Conservation (phyloP, 1,140 invertebrate species). For the Forficula auricularia region DNA sequence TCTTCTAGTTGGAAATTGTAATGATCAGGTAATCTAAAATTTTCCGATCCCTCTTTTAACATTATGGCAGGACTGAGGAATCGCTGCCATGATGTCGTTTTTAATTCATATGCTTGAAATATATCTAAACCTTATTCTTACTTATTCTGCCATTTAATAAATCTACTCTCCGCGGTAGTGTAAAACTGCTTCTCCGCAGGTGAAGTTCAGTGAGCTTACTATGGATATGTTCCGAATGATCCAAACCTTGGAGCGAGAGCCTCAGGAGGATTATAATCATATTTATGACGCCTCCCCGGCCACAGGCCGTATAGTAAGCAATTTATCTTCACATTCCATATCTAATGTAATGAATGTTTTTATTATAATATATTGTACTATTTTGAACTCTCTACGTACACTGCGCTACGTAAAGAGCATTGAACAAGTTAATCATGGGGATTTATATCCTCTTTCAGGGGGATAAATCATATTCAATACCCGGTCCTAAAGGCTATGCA, state of each 20-base stretch:
- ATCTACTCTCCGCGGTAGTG: constrained; percentile 2
- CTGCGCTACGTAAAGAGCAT: too few relatives aligned
- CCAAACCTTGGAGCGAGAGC: constrained; percentile 83
- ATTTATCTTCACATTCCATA: constrained; percentile 19
- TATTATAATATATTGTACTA: neutral
- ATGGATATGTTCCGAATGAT: constrained; percentile 98
- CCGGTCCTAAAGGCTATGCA: constrained; percentile 19
- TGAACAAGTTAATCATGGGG: neutral
- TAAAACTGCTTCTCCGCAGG: constrained; percentile 26
- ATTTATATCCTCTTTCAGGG: constrained; percentile 14
- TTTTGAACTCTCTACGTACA: too few relatives aligned
- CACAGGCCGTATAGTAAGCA: constrained; percentile 36
- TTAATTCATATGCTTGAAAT: too few relatives aligned
- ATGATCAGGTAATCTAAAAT: constrained; percentile 48
- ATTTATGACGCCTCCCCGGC: constrained; percentile 75
- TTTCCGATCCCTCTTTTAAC: neutral
- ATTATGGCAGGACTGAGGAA: too few relatives aligned
- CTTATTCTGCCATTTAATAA: neutral
- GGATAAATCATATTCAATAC: constrained; percentile 22
- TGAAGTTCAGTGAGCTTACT: constrained; percentile 94
- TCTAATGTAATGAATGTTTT: neutral
- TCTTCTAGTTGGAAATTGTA: constrained; percentile 81
- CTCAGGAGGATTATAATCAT: constrained; percentile 64
- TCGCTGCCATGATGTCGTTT: too few relatives aligned
- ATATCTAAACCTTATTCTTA: neutral